Percentiles rank a stretch among this genome's conserved stretches.
phyloP scores from a whole-genome alignment of 2,888 invertebrate species.

The Troides helena region DNA sequence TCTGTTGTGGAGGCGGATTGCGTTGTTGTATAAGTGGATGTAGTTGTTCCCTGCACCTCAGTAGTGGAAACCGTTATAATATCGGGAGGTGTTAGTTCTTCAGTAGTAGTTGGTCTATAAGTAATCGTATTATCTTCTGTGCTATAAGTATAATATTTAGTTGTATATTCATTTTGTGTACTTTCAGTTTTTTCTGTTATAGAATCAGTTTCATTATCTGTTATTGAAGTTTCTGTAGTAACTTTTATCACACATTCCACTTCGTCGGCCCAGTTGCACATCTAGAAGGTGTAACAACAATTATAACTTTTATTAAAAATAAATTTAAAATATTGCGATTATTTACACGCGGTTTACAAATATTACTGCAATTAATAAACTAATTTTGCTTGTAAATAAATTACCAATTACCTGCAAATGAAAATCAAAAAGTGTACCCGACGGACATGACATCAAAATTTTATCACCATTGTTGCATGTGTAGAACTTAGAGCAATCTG shows the following conservation, averaged over 20 bases:
- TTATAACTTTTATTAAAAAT: background rate
- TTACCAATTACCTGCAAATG: conserved; percentile 40
- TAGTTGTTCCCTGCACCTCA: conserved; percentile 28
- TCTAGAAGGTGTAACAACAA: conserved; percentile 29
- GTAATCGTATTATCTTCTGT: background rate
- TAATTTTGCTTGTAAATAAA: too few relatives aligned
- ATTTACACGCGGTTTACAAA: too few relatives aligned
- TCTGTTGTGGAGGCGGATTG: background rate
- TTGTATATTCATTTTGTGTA: too few relatives aligned
- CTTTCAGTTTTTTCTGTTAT: background rate
- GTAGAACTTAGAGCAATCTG: conserved; percentile 51
- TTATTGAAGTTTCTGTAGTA: conserved; percentile 18
- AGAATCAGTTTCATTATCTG: background rate
- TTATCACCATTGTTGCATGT: conserved; percentile 48
- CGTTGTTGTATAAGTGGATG: background rate
- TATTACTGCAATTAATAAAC: too few relatives aligned
- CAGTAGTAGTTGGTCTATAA: background rate
- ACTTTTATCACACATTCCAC: conserved; percentile 16
- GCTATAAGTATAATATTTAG: background rate
- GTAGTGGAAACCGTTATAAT: background rate
- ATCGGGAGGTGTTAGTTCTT: background rate
- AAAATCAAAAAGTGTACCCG: conserved; percentile 46
- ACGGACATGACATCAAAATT: conserved; percentile 41
- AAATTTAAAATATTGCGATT: too few relatives aligned
- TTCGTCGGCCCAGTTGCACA: conserved; percentile 40